Conservation (phyloP, 2,888 invertebrate species). For the Pyrrhosoma nymphula region DNA sequence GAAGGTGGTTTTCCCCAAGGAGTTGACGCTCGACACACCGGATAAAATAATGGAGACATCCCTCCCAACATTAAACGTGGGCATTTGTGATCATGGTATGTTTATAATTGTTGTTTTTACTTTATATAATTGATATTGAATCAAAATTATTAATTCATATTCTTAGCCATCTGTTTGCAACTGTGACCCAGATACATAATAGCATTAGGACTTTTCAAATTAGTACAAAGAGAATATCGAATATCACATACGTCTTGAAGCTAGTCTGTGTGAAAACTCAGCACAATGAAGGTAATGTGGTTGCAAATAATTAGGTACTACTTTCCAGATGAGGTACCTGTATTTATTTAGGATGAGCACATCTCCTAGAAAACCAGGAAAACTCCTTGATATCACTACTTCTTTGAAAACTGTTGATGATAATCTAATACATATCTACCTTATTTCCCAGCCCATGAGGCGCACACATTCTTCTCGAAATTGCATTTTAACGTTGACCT, state of each 20-base stretch:
- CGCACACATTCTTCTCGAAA: too few species aligned
- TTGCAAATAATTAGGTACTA: too few species aligned
- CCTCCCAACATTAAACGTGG: constrained; percentile 29
- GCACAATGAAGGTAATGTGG: neutral
- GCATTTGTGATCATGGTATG: neutral
- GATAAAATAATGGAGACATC: neutral
- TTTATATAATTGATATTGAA: neutral
- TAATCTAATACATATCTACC: too few species aligned
- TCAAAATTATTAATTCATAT: neutral
- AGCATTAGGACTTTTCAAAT: neutral
- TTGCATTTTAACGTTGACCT: too few species aligned
- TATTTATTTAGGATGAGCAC: too few species aligned
- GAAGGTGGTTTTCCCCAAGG: neutral
- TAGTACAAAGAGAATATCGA: neutral
- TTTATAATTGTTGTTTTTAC: neutral
- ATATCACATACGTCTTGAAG: neutral
- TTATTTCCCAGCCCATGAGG: too few species aligned
- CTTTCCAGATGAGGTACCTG: too few species aligned
- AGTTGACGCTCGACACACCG: neutral
- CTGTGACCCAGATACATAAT: too few species aligned
- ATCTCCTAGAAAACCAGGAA: too few species aligned
- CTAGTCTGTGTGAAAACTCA: neutral
- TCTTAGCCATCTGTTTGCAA: neutral
- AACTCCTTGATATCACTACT: too few species aligned
- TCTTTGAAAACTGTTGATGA: too few species aligned